Conservation (phyloP, 2,797 vertebrate species). For the Leptoclinus maculatus region DNA sequence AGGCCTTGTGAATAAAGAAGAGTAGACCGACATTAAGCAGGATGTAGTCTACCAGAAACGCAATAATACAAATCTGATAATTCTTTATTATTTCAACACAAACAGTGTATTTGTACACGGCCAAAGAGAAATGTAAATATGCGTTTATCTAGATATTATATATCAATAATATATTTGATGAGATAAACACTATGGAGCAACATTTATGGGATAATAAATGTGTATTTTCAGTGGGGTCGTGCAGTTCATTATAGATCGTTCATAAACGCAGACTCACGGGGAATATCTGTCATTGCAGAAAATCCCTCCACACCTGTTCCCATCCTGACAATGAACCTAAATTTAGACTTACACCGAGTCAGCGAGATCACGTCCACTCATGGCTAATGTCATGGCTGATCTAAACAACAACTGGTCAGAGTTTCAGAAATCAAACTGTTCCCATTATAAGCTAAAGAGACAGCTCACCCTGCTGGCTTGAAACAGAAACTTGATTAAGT, state of each 20-base stretch:
- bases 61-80: not conserved
- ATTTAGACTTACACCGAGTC: conserved; percentile 2
- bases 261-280: not conserved
- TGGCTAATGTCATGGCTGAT: not conserved
- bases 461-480: conserved; percentile 68
- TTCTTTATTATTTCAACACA: not conserved
- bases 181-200: not conserved
- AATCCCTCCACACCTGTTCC: conserved; percentile 1
- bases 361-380: conserved; percentile 10
- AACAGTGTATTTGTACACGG: not conserved
- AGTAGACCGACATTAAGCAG: not conserved
- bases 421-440: conserved; percentile 35
- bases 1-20: conserved; percentile 1
- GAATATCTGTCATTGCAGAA: conserved; percentile 2
- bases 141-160: not conserved
- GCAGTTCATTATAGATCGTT: not conserved
- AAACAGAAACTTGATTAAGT: conserved; percentile 53
- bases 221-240: not conserved
- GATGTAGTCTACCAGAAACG: not conserved
- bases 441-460: conserved; percentile 49
- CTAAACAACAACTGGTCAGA: conserved; percentile 30
- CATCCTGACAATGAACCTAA: conserved; percentile 9
- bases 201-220: not conserved
- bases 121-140: not conserved
- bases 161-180: not conserved